Evolutionary conservation across 2,888 invertebrate genomes (phyloP), one percentile per base, ranked within the genome.

Genomic region (Clepsis dumicolana): DNA sequence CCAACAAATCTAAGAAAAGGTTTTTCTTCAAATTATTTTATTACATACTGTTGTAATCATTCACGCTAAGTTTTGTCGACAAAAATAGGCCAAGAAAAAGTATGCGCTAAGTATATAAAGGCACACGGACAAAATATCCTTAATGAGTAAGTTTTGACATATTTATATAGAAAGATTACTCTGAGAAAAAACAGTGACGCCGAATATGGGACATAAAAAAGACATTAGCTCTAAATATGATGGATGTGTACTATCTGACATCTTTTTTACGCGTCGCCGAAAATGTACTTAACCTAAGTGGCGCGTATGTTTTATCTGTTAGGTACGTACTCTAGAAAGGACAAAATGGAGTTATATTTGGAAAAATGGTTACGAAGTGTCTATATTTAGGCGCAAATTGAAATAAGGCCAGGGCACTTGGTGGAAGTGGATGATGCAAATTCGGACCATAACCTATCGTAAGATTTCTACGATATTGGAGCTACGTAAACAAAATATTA

Each of bases 141-240:
- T 64, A 54, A 64, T 64, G 63, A 64, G 54, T 54, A 29, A 63
- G 21, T 27, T 41, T 35, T 21, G 41, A 44, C n/a, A 64, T 53
- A 54, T 54, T 63, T 64, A 29, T 27, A 41, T 27, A 54, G 16
- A 54, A 41, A 44, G 12, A 56, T 44, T 25, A 48, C 35, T 16
- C 29, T 27, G 5, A 12, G 21, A 64, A 59, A 35, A 50, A 65
- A 65, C 65, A 65, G 57, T 65, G 57, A 50, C 65, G 27, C 44
- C 65, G 18, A 52, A 65, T 59, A 57, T 50, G 38, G 38, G 48
- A 65, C 65, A 59, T 65, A 65, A 65, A 65, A 65, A 65, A 65
- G 65, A 59, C 65, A 65, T 65, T 65, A 65, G 57, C 65, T 59
- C 57, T 65, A 59, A 65, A 65, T 59, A 65, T 65, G 65, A 65